These are phyloP conservation scores for Rallus crepitans DNA, from an alignment of 2,797 vertebrate genomes.

Conservation along the genomic window DNA sequence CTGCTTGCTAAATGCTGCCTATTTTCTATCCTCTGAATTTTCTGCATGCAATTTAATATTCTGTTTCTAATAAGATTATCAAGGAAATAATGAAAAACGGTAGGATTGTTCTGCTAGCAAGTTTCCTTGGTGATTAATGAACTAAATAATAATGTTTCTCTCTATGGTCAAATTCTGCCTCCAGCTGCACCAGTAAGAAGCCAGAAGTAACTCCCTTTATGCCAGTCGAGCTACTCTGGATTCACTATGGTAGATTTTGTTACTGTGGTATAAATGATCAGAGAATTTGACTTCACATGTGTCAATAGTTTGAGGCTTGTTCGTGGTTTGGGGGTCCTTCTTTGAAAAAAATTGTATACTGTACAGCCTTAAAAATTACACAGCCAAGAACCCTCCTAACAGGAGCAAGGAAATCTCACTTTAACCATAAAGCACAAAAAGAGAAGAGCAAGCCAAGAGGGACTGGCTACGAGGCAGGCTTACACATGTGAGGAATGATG, in stretches of 20 bases:
- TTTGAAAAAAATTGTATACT: not conserved
- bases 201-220: not conserved
- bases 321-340: slow-evolving; percentile 21
- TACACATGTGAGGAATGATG: not conserved
- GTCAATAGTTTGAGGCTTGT: slow-evolving; percentile 36
- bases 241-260: not conserved
- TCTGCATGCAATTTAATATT: slow-evolving; percentile 15
- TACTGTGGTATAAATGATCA: not conserved
- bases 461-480: not conserved
- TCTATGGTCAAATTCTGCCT: slow-evolving; percentile 25
- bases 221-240: not conserved
- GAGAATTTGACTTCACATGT: slow-evolving; percentile 43
- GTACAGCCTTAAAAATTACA: not conserved
- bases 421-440: not conserved
- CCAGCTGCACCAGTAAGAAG: not conserved
- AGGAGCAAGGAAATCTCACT: not conserved
- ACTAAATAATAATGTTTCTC: slow-evolving; percentile 47
- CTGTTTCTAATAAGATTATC: slow-evolving; percentile 54
- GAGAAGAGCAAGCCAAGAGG: not conserved
- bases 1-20: slow-evolving; percentile 32
- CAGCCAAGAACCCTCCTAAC: not conserved
- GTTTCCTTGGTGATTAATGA: slow-evolving; percentile 49
- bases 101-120: slow-evolving; percentile 1
- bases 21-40: slow-evolving; percentile 1
- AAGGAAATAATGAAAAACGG: slow-evolving; percentile 22